Evolutionary conservation across 92 coral and sea anemone species (phyloP), one percentile per base, ranked within the genome.

Genomic region (Ricordea florida): DNA sequence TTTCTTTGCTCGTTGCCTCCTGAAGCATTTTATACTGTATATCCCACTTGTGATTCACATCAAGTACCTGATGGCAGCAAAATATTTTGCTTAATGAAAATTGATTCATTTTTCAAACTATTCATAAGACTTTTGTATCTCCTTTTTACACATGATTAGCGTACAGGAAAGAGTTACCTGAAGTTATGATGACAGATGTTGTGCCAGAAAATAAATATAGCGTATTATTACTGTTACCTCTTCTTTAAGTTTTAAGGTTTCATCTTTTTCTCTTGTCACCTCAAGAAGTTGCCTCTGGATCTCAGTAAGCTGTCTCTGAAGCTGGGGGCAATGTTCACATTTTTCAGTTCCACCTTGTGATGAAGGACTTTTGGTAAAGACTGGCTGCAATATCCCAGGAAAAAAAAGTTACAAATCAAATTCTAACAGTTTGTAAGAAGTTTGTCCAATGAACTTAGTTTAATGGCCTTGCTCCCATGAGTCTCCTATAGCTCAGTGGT

Each of bases 31-130:
- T 87, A 85, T 91, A 91, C 24, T 87, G 93, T 7, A 69, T 64
- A 82, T 91, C 97, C 97, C 97, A 91, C 13, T 83, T 69, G 72
- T 91, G 93, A 45, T 91, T 91, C 1, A 91, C 97, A 42, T 91
- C 97, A 5, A 87, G 87, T 42, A 91, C 74, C 97, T 91, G 72
- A 18, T 63, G 18, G 43, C 10, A 13, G 15, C 21, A 11, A 28
- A 44, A 6, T 10, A 28, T 18, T 6, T 9, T 5, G 40, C 10
- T 1, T 6, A 17, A 2, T 13, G 9, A 20, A 40, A n/a, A 27
- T 20, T 7, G 32, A 24, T 24, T 13, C 3, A 57, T 29, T 29
- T 8, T 1, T 29, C 5, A 28, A 34, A 33, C 18, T 7, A 10
- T 59, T 20, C 24, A 32, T 36, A 5, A 25, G 10, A 33, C 9